Evolutionary conservation across 53 echinoderm and acorn worm genomes (phyloP), one percentile per base, ranked within the genome.

Genomic region (Luidia sarsii): DNA sequence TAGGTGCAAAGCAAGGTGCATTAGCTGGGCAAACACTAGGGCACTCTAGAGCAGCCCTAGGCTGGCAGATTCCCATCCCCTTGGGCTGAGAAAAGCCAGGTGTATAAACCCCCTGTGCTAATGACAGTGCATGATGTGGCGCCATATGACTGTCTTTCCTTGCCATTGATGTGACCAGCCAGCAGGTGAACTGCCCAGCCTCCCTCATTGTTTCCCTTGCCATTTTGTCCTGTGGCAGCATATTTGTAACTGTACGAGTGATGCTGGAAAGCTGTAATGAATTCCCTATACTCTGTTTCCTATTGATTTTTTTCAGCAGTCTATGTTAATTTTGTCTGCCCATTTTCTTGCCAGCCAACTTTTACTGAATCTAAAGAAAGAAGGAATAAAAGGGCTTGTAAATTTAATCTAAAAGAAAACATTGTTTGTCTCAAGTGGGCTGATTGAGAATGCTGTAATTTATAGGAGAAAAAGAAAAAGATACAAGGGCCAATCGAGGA

Each of bases 31-130:
- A 77, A 77, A 77, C 77, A 77, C 43, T 59, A 41, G 43, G 45
- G 31, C 48, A 32, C 77, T 60, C 60, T 77, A 61, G 60, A 28
- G 41, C 30, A 43, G 60, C 77, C 77, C 30, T 28, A 77, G 48
- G 77, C 59, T 59, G 77, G 46, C 32, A 46, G 60, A 59, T 77
- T 77, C 61, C 77, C 48, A 61, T 77, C 62, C 77, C 73, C 84
- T 70, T 68, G 28, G 59, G 70, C 84, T 64, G 72, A 84, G 84
- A 84, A 49, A 33, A 27, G 39, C 36, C 84, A 84, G 84, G 84
- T 84, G 84, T 63, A 56, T 73, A 61, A 84, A 84, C 84, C 65
- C 37, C 51, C 64, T 51, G 15, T 23, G 52, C 46, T 84, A 84
- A 84, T 84, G 71, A 84, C 63, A 52, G 64, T 64, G 84, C 84